These are phyloP conservation scores for Thalassophryne amazonica DNA, from an alignment of 2,797 vertebrate species.

Conservation along the genomic window DNA sequence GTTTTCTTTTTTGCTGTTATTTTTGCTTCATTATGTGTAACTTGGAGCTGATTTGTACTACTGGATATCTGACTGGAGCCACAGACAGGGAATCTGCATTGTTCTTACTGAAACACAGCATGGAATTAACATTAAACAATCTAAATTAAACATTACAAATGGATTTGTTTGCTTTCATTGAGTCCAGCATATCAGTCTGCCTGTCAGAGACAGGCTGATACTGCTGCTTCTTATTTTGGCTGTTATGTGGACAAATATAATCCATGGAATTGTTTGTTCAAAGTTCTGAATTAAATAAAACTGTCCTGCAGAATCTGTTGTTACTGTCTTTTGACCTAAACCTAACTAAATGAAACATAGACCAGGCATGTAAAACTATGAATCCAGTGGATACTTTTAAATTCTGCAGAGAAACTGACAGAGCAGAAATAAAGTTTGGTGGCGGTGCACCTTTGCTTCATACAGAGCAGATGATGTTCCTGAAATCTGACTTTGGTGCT, in stretches of 20 bases:
- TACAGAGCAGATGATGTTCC: slow-evolving; percentile 27
- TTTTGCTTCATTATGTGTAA: slow-evolving; percentile 97
- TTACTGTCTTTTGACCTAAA: too few species aligned
- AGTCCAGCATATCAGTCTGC: not conserved
- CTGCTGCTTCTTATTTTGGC: not conserved
- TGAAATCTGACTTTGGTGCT: slow-evolving; percentile 15
- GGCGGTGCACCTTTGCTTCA: not conserved
- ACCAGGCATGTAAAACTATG: too few species aligned
- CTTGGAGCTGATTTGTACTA: slow-evolving; percentile 99
- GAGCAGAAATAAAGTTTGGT: too few species aligned
- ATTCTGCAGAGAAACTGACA: too few species aligned
- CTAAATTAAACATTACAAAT: slow-evolving; percentile 90
- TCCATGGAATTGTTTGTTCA: not conserved
- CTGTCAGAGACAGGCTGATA: not conserved
- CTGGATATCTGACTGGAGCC: slow-evolving; percentile 99
- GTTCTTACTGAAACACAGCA: slow-evolving; percentile 99
- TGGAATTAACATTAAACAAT: slow-evolving; percentile 99
- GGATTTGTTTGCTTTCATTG: slow-evolving; percentile 3
- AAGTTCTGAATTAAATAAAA: not conserved
- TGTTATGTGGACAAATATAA: not conserved
- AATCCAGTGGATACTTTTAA: too few species aligned
- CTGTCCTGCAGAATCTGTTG: not conserved
- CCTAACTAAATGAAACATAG: too few species aligned
- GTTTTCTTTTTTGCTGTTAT: slow-evolving; percentile 50
- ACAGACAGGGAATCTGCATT: slow-evolving; percentile 97